Conservation (phyloP, 2,113 vertebrate species). For the Festucalex cinctus region DNA sequence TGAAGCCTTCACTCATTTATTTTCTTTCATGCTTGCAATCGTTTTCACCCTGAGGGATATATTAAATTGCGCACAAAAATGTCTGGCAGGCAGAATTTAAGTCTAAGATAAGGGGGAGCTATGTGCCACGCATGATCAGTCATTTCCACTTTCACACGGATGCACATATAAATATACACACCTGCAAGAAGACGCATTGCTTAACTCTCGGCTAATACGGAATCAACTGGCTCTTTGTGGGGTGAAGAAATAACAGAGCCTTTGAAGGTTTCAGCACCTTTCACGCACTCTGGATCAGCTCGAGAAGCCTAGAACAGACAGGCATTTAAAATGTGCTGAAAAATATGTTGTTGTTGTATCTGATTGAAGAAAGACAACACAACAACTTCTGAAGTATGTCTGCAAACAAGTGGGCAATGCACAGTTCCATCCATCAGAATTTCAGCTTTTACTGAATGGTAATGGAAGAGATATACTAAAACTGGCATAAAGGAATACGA, state of each 20-base stretch:
- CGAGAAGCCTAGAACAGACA: neutral
- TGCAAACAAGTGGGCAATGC: neutral
- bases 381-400: neutral
- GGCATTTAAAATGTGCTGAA: neutral
- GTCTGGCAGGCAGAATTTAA: constrained; percentile 19
- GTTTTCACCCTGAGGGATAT: constrained; percentile 8
- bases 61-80: constrained; percentile 25
- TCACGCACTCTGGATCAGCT: neutral
- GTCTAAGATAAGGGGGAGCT: constrained; percentile 12
- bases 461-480: too few species aligned
- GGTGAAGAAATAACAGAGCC: neutral
- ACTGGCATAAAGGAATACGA: too few species aligned
- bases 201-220: neutral
- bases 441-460: too few species aligned
- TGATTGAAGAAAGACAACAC: neutral
- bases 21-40: constrained; percentile 22
- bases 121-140: neutral
- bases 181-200: neutral
- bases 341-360: neutral
- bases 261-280: constrained; percentile 6
- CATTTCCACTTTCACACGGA: neutral
- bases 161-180: neutral
- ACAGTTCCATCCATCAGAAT: too few species aligned
- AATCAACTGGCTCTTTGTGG: neutral
- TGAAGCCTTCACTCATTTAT: constrained; percentile 30